Evolutionary conservation across 2,888 invertebrate species (phyloP).

Genomic region (Lasius platythorax): DNA sequence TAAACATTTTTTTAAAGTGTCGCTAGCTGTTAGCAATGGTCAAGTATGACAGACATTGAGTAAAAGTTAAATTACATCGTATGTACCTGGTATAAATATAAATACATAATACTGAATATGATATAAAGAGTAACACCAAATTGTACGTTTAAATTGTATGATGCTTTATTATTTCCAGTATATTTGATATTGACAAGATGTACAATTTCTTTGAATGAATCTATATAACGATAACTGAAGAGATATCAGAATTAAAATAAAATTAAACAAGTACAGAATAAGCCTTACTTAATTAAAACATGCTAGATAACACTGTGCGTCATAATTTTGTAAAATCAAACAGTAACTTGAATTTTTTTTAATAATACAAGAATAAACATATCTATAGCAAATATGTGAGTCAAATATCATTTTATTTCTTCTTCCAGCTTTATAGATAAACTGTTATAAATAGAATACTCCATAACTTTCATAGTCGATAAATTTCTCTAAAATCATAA

Average conservation of each 20-base stretch:
- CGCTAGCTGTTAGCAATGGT: too few relatives aligned
- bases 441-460: neutral
- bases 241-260: constrained; percentile 63
- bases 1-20: too few relatives aligned
- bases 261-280: constrained; percentile 82
- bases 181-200: constrained; percentile 83
- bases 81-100: constrained; percentile 28
- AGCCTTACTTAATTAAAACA: constrained; percentile 78
- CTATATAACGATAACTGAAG: constrained; percentile 62
- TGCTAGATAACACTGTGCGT: constrained; percentile 74
- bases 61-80: neutral
- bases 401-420: constrained; percentile 61
- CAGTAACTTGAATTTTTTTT: constrained; percentile 50
- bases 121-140: constrained; percentile 68
- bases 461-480: too few relatives aligned
- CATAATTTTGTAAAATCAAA: constrained; percentile 62
- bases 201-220: constrained; percentile 79
- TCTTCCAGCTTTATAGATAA: neutral
- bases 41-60: too few relatives aligned
- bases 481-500: too few relatives aligned
- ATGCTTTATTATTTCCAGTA: constrained; percentile 81
- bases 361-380: constrained; percentile 56
- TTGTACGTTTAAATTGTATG: constrained; percentile 77
- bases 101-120: constrained; percentile 34
- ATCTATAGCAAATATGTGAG: constrained; percentile 56